Evolutionary conservation across 2,888 invertebrate species (phyloP), one percentile per base, ranked within the genome.

Genomic region (Apocheima hispidaria): DNA sequence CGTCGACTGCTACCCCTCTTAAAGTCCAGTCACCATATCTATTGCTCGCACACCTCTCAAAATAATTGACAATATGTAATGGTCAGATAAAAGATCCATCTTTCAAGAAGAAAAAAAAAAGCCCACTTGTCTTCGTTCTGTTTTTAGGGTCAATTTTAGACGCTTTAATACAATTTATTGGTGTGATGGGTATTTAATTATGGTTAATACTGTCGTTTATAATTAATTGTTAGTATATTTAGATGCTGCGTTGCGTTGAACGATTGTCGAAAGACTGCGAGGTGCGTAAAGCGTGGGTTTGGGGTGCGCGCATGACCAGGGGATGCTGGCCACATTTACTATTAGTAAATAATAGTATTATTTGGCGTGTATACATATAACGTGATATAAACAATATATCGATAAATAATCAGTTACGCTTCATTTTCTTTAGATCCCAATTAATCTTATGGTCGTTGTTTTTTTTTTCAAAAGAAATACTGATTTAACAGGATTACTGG

Each of bases 261-360:
- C 87, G 90, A 85, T 82, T 87, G 81, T 78, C 79, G 82, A 82
- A 79, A 76, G 82, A 92, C 91, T 92, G 90, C 86, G 88, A 85
- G 81, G 82, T 80, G 75, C 41, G 81, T 84, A 86, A 81, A 78
- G 83, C 78, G 81, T 74, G 70, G 64, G 70, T 76, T 61, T 75
- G 77, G 79, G 85, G 85, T 81, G 82, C 87, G 88, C 89, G 88
- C 87, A 86, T 79, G 83, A 35, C 69, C 74, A 82, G 87, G 91
- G 91, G 88, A 79, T 78, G 81, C 76, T 79, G 79, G 65, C 71
- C 77, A 74, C 77, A 82, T 84, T 78, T 82, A 81, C 79, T 77
- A 75, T 66, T 71, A 77, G 81, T 84, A 84, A 82, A 86, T 83
- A 83, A 52, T 49, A 51, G 40, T 49, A 64, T 60, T 58, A 52